phyloP scores from a whole-genome alignment of 2,888 invertebrate genomes.

The Caenorhabditis zanzibari region DNA sequence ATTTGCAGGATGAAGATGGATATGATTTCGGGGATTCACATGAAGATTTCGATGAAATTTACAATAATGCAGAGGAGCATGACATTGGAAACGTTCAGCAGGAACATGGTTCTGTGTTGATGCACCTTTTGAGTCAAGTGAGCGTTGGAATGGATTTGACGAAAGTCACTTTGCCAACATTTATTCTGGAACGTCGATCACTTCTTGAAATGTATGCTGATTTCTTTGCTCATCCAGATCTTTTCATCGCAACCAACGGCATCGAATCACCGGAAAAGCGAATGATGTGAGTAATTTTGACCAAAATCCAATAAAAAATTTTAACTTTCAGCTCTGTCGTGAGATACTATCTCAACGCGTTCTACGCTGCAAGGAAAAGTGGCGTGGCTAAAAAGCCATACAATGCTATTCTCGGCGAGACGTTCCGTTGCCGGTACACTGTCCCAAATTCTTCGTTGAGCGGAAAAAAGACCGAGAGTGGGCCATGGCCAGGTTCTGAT shows the following conservation, averaged over 20 bases:
- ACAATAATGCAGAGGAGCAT: conserved; percentile 85
- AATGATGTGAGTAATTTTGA: conserved; percentile 72
- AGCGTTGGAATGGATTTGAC: conserved; percentile 99
- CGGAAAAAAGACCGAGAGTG: conserved; percentile 73
- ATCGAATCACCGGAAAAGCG: conserved; percentile 79
- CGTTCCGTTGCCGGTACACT: conserved; percentile 86
- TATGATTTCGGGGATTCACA: conserved; percentile 85
- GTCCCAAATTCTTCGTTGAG: conserved; percentile 72
- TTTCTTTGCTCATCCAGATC: conserved; percentile 99
- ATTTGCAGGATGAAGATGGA: conserved; percentile 63
- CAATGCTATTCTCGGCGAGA: conserved; percentile 97
- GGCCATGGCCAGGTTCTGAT: conserved; percentile 93
- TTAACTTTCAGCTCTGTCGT: conserved; percentile 92
- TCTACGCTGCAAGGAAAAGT: conserved; percentile 97
- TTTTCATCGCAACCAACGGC: conserved; percentile 90
- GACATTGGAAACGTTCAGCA: conserved; percentile 89
- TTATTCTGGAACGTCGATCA: conserved; percentile 97
- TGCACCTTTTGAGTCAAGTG: conserved; percentile 93
- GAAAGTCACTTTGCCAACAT: conserved; percentile 98
- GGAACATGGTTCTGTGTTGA: conserved; percentile 96
- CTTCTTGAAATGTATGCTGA: conserved; percentile 99
- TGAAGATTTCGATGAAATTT: conserved; percentile 82
- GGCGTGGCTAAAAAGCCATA: conserved; percentile 99
- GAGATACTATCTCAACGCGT: conserved; percentile 97
- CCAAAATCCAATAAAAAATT: too few relatives aligned